Evolutionary conservation across 2,113 vertebrate species (phyloP), one percentile per base, ranked within the genome.

Genomic region (Paralichthys olivaceus): DNA sequence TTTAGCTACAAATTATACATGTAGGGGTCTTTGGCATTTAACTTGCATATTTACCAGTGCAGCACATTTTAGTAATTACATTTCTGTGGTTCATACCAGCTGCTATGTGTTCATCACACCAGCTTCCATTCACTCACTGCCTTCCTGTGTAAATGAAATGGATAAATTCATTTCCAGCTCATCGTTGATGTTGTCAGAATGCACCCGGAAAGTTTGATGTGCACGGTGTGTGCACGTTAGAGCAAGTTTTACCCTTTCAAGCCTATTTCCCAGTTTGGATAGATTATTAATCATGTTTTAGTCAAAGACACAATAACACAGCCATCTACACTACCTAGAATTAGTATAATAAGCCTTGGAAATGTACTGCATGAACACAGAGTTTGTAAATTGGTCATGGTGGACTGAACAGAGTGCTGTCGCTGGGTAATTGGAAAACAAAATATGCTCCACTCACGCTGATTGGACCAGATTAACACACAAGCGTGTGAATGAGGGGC

Each of bases 31-130:
- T 77, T 88, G 80, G 67, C 75, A 82, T 86, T 87, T 77, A 84
- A 80, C 67, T 43, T 85, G 85, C 79, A 89, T 87, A 91, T 93
- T 89, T 83, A 91, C 87, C 68, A 40, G 74, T 75, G 85, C 82
- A 81, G 84, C 87, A 89, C 89, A 90, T 92, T 91, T 90, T 66
- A 69, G 76, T 89, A 88, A 94, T 93, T 91, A 86, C 72, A 90
- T 89, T 90, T 91, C 84, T 88, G 74, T 81, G 84, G 85, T 91
- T 90, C 83, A 84, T 58, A 85, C 83, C 77, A 69, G 80, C 72
- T 83, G 72, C 43, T 78, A 63, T 77, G 64, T 87, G 77, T 84
- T 85, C 80, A 85, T 91, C 87, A 87, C 43, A 79, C 78, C 65
- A 82, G 84, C 72, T 75, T 57, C 77, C 72, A 75, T 84, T 84